Percentiles rank a stretch among this genome's conserved stretches.
These are phyloP conservation scores for Dynastes tityus DNA, from an alignment of 2,888 invertebrate genomes.

Conservation along the genomic window DNA sequence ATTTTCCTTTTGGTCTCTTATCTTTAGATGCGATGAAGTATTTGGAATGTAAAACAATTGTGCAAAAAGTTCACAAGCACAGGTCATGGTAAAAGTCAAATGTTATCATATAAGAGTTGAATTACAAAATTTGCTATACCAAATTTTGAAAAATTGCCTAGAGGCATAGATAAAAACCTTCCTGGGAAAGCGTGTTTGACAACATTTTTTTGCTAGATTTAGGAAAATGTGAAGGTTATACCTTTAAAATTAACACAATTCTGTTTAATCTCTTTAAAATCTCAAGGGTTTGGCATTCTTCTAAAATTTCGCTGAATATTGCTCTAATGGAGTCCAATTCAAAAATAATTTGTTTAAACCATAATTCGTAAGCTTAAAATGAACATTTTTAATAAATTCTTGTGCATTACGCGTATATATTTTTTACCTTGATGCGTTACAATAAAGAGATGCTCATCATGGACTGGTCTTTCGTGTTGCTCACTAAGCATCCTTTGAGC, in stretches of 20 bases:
- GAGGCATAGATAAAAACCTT: background rate
- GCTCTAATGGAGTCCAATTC: constrained; percentile 94
- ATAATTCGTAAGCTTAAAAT: constrained; percentile 93
- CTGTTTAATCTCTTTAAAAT: constrained; percentile 93
- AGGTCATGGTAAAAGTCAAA: constrained; percentile 38
- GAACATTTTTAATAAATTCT: too few species aligned
- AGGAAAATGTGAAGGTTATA: constrained; percentile 64
- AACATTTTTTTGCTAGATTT: background rate
- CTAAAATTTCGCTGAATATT: constrained; percentile 84
- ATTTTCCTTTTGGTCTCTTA: too few species aligned
- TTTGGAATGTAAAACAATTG: background rate
- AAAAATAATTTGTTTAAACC: constrained; percentile 99
- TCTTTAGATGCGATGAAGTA: background rate
- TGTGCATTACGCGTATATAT: background rate
- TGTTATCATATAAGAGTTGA: background rate
- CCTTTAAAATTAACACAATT: constrained; percentile 93
- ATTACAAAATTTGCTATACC: background rate
- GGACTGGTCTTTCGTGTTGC: constrained; percentile 83
- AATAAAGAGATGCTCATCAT: constrained; percentile 98
- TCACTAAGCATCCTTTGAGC: constrained; percentile 88
- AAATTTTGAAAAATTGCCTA: background rate
- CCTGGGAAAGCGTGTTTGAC: background rate
- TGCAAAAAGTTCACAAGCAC: constrained; percentile 20
- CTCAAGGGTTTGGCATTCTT: constrained; percentile 93
- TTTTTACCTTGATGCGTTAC: constrained; percentile 95